Evolutionary conservation across 1,140 invertebrate genomes (phyloP).

Genomic region (Latrodectus geometricus): DNA sequence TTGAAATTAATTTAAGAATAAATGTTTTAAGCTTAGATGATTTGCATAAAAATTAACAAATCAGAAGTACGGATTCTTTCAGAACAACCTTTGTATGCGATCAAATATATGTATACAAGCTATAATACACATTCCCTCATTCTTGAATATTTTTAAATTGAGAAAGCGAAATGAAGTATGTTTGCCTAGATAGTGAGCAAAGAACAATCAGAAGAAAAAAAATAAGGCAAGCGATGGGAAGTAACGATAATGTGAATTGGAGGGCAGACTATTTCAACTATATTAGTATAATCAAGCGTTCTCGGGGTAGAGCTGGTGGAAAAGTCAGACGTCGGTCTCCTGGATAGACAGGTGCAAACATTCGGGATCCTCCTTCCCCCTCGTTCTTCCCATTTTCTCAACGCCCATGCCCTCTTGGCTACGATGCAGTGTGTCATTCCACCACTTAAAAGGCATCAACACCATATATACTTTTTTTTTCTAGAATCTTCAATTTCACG

Average conservation of each 20-base stretch:
- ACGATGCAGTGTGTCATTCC: slow-evolving; percentile 42
- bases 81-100: too few relatives aligned
- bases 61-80: too few relatives aligned
- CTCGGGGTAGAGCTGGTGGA: slow-evolving; percentile 6
- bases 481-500: slow-evolving; percentile 56
- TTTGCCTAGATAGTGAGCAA: slow-evolving; percentile 33
- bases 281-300: slow-evolving; percentile 54
- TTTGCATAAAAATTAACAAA: too few relatives aligned
- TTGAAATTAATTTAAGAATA: too few relatives aligned
- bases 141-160: too few relatives aligned
- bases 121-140: too few relatives aligned
- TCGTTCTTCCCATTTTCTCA: slow-evolving; percentile 9
- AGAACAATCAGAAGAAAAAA: background rate
- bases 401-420: slow-evolving; percentile 3
- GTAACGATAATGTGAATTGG: background rate
- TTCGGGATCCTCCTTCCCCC: slow-evolving; percentile 5
- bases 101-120: too few relatives aligned
- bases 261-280: slow-evolving; percentile 12
- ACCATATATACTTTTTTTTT: background rate
- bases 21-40: too few relatives aligned
- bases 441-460: slow-evolving; percentile 38
- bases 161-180: background rate
- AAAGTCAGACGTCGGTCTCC: slow-evolving; percentile 33
- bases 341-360: slow-evolving; percentile 58
- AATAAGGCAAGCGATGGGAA: background rate